Base-by-base conservation (phyloP, 2,113 vertebrate species). In the Ciconia maguari region DNA sequence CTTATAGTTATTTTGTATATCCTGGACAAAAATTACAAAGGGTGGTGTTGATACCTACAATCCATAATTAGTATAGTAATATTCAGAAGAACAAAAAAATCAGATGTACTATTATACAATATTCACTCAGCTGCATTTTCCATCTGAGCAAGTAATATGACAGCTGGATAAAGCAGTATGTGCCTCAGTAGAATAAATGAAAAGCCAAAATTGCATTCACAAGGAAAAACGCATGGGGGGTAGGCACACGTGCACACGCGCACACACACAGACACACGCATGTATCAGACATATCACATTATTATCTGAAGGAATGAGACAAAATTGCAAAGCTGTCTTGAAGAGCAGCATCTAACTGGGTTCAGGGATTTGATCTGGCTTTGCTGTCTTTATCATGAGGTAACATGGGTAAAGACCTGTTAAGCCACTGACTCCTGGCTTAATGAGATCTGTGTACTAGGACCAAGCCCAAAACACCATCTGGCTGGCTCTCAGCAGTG, bases 201-300 rank as follows among this genome's bases (percentile, higher is more conserved):
- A 68, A 71, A 32, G 14, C 15, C 82, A 61, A 89, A 89, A 93
- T 44, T 41, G 7, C 44, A 79, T 74, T 93, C 71, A 54, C 8
- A 20, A 36, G 27, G 36, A 49, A 79, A 79, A 69, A 75, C 17
- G 3, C 25, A 11, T 2, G 8, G 18, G 29, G 7, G 7, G 8
- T 26, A 91, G 38, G 48, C 48, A 68, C 13, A 27, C 0, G 0
- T 32, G 26, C 9, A 5, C 0, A 0, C 1, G 1, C 5, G 2
- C 6, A 6, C 25, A 10, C 3, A 12, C 14, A 18, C 9, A 48
- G 5, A 25, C 7, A 77, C 0, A 22, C 1, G 9, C 1, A 11
- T 0, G 0, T 49, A 26, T 82, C 61, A 48, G 22, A 49, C 2
- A 1, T 32, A 32, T 46, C 64, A 64, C 16, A 9, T 55, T 29